phyloP scores from a whole-genome alignment of 2,888 invertebrate species.

The Mechanitis mazaeus region DNA sequence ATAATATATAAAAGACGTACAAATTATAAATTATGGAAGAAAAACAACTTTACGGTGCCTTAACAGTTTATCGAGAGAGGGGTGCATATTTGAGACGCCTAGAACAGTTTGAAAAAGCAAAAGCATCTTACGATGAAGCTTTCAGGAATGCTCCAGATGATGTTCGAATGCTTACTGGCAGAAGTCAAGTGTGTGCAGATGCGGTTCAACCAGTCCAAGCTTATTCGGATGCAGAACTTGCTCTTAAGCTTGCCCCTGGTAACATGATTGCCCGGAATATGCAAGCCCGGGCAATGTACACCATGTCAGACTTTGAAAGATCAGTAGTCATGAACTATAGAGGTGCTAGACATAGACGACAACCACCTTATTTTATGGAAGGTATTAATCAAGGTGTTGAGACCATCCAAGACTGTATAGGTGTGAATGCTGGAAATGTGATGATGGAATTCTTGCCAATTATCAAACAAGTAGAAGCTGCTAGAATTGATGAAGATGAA shows the following conservation, averaged over 20 bases:
- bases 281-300: constrained; percentile 68
- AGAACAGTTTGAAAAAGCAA: constrained; percentile 67
- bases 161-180: constrained; percentile 57
- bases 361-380: constrained; percentile 66
- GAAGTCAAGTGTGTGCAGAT: constrained; percentile 65
- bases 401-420: constrained; percentile 69
- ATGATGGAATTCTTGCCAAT: constrained; percentile 64
- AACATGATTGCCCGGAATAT: constrained; percentile 67
- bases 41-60: constrained; percentile 56
- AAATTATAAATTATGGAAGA: constrained; percentile 51
- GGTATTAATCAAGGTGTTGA: constrained; percentile 69
- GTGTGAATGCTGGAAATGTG: constrained; percentile 61
- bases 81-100: constrained; percentile 62
- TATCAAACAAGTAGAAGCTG: constrained; percentile 57
- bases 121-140: constrained; percentile 63
- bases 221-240: constrained; percentile 62
- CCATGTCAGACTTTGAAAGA: constrained; percentile 67
- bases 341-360: constrained; percentile 50
- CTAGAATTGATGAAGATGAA: constrained; percentile 41
- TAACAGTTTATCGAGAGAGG: constrained; percentile 65
- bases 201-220: constrained; percentile 64
- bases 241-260: constrained; percentile 57
- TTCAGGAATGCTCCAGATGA: constrained; percentile 53
- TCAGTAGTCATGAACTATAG: constrained; percentile 68
- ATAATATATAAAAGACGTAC: constrained; percentile 8